Conservation (phyloP, 2,797 vertebrate genomes). For the Bradypodion ventrale region DNA sequence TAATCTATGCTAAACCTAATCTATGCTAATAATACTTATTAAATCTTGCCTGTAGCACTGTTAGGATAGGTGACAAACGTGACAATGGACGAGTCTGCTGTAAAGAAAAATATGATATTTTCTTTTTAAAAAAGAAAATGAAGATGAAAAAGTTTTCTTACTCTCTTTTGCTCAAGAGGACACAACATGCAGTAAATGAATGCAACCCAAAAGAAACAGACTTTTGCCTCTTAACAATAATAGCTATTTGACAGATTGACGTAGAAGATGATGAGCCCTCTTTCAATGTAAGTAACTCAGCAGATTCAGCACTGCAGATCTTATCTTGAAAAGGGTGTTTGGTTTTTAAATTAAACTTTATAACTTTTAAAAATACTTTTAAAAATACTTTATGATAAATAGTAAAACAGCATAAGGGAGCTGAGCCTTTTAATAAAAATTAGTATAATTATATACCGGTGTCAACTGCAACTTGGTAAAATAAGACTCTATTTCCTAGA, state of each 20-base stretch:
- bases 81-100: slow-evolving; percentile 58
- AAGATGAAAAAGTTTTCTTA: not conserved
- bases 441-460: not conserved
- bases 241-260: not conserved
- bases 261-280: not conserved
- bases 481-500: not conserved
- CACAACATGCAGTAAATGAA: not conserved
- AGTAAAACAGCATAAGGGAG: not conserved
- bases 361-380: too few relatives aligned
- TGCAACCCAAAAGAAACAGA: not conserved
- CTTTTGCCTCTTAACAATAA: not conserved
- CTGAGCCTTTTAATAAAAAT: not conserved
- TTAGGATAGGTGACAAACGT: slow-evolving; percentile 57
- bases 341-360: too few relatives aligned
- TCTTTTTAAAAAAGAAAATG: not conserved
- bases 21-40: slow-evolving; percentile 48
- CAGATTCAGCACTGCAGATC: not conserved
- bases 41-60: slow-evolving; percentile 64
- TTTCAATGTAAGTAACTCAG: not conserved
- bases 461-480: not conserved
- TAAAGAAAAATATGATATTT: slow-evolving; percentile 37
- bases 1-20: slow-evolving; percentile 35
- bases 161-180: not conserved
- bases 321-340: not conserved
- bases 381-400: not conserved